These are phyloP conservation scores for Eulemur rubriventer DNA, from an alignment of 2,797 vertebrate species.

Conservation along the genomic window DNA sequence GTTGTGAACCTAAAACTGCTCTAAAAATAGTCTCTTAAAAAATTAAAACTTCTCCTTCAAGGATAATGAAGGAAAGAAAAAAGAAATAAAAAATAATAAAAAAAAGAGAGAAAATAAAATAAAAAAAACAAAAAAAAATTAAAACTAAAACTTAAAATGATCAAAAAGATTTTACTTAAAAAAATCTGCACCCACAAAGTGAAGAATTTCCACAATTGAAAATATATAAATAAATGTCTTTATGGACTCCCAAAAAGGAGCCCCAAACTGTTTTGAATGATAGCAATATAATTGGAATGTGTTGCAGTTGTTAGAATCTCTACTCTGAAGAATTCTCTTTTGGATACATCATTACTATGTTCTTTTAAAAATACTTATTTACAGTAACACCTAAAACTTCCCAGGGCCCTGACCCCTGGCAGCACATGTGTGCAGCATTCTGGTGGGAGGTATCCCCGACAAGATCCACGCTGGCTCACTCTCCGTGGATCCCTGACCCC, in stretches of 20 bases:
- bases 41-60: conserved; percentile 18
- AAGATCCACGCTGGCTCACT: accelerated
- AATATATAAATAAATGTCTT: not conserved
- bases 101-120: too few relatives aligned
- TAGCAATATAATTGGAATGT: not conserved
- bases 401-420: not conserved
- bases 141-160: not conserved
- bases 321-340: not conserved
- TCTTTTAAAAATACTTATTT: not conserved
- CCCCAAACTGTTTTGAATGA: not conserved
- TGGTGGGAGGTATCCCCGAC: not conserved
- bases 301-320: not conserved
- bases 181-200: not conserved
- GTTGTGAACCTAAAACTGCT: not conserved
- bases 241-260: not conserved
- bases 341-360: not conserved
- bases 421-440: not conserved
- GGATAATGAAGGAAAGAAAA: too few relatives aligned
- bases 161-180: conserved; percentile 30
- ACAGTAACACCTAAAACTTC: not conserved
- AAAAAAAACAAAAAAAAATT: not conserved
- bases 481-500: not conserved
- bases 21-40: not conserved
- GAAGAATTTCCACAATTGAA: conserved; percentile 26
- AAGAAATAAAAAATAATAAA: too few relatives aligned